Percentiles rank a stretch among this genome's conserved stretches.
phyloP scores from a whole-genome alignment of 2,797 vertebrate genomes.

The Heterohyrax brucei region DNA sequence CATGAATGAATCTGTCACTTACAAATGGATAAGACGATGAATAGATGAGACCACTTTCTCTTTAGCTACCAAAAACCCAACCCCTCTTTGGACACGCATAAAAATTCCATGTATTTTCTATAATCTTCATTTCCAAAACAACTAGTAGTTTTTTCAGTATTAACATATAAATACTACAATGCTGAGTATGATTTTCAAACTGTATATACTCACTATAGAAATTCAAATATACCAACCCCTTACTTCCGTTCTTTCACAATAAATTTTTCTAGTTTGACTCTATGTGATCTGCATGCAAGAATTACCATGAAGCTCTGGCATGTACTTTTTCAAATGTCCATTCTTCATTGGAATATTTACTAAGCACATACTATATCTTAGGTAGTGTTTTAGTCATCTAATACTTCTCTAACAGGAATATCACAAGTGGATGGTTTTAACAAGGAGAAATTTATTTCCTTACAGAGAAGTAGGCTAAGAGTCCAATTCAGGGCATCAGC shows the following conservation, averaged over 20 bases:
- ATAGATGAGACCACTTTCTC: neutral
- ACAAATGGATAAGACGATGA: neutral
- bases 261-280: too few relatives aligned
- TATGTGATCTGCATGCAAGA: neutral
- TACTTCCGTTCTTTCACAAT: neutral
- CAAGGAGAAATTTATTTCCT: too few relatives aligned
- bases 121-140: constrained; percentile 17
- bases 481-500: too few relatives aligned
- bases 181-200: neutral
- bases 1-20: neutral
- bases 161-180: neutral
- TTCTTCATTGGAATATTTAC: neutral
- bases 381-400: too few relatives aligned
- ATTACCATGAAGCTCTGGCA: neutral
- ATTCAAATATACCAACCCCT: neutral
- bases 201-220: neutral
- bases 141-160: neutral
- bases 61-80: neutral
- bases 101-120: neutral
- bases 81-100: neutral
- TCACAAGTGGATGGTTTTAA: too few relatives aligned
- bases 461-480: too few relatives aligned
- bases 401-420: too few relatives aligned
- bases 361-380: neutral
- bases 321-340: constrained; percentile 3